A percentile compares a stretch with the other conserved stretches of the same genome.
Evolutionary conservation across 1,140 invertebrate genomes (phyloP).

Genomic region (Drosophila pachea): DNA sequence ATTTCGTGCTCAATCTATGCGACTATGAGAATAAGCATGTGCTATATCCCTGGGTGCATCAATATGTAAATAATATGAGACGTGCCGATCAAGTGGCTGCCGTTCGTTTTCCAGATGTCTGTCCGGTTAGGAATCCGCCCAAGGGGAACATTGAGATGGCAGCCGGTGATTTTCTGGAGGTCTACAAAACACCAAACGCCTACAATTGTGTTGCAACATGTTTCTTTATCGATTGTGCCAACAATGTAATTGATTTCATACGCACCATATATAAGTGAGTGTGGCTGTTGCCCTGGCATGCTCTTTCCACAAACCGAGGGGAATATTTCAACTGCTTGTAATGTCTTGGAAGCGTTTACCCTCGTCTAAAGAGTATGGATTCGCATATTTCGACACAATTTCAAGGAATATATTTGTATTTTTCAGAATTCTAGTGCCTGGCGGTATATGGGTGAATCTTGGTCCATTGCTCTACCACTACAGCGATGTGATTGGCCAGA

Average conservation of each 20-base stretch:
- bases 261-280: constrained; percentile 90
- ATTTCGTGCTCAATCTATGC: constrained; percentile 95
- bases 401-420: not conserved
- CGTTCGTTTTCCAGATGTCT: constrained; percentile 94
- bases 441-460: constrained; percentile 92
- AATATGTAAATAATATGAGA: constrained; percentile 92
- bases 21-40: constrained; percentile 74
- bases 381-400: too few relatives aligned
- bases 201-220: constrained; percentile 98
- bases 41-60: constrained; percentile 94
- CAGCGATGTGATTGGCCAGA: constrained; percentile 91
- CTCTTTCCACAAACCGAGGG: not conserved
- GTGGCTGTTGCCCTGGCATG: not conserved
- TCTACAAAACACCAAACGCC: constrained; percentile 86
- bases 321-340: too few relatives aligned
- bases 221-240: constrained; percentile 99
- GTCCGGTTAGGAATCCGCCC: constrained; percentile 85
- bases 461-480: constrained; percentile 97
- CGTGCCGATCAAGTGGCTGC: constrained; percentile 88
- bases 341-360: too few relatives aligned
- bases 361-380: too few relatives aligned
- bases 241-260: constrained; percentile 96
- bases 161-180: constrained; percentile 95
- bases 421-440: constrained; percentile 89
- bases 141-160: constrained; percentile 91